Conservation (phyloP, 2,113 vertebrate species). For the Petromus typicus region DNA sequence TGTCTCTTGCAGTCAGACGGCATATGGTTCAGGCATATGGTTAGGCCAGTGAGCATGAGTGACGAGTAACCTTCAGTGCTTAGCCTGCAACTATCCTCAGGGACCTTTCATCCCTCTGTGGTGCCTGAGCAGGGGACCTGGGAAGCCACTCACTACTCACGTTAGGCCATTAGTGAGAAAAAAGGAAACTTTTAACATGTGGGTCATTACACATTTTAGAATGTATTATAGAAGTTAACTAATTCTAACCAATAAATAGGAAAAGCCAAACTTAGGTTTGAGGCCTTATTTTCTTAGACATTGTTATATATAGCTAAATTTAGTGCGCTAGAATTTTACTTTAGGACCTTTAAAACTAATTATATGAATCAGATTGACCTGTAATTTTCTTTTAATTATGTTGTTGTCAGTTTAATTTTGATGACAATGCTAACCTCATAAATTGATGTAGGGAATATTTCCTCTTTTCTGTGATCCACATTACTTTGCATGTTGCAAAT, state of each 20-base stretch:
- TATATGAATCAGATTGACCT: background rate
- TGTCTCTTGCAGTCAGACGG: background rate
- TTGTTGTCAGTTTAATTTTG: background rate
- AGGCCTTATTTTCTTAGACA: background rate
- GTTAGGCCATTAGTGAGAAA: background rate
- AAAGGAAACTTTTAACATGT: background rate
- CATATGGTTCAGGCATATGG: too few relatives aligned
- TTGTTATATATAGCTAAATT: background rate
- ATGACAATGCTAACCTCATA: background rate
- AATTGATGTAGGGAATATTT: background rate
- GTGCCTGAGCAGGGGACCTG: too few relatives aligned
- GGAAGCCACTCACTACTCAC: too few relatives aligned
- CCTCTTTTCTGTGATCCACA: background rate
- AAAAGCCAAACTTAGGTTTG: background rate
- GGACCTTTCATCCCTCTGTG: background rate
- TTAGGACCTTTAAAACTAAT: background rate
- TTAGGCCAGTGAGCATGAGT: background rate
- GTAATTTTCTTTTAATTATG: background rate
- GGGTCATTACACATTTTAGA: background rate
- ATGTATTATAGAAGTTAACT: background rate
- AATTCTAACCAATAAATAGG: background rate
- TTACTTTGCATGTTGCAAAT: constrained; percentile 23
- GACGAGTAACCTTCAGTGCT: background rate
- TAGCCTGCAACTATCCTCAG: background rate
- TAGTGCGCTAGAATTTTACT: background rate